These are phyloP conservation scores for Lagopus muta DNA, from an alignment of 2,113 vertebrate genomes.

Conservation along the genomic window DNA sequence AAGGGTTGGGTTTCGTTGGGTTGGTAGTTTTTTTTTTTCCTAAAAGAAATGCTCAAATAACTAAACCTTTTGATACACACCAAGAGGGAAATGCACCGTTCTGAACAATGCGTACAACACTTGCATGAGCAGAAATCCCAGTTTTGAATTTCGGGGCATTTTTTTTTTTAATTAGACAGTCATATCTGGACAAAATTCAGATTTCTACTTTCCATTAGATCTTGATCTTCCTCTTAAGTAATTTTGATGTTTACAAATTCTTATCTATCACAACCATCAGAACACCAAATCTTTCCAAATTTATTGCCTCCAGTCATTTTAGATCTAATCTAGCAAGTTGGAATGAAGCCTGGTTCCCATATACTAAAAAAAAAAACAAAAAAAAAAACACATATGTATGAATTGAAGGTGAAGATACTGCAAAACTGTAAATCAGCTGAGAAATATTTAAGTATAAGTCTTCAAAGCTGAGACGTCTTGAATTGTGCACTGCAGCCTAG, in stretches of 20 bases:
- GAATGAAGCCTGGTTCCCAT: not conserved
- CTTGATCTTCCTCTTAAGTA: not conserved
- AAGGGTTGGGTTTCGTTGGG: not conserved
- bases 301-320: not conserved
- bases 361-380: not conserved
- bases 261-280: not conserved
- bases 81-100: not conserved
- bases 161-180: not conserved
- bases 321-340: not conserved
- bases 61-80: not conserved
- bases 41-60: not conserved
- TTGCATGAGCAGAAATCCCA: not conserved
- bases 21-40: not conserved
- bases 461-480: not conserved
- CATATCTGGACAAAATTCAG: not conserved
- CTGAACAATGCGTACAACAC: rapidly evolving
- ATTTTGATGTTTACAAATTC: not conserved
- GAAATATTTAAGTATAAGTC: not conserved
- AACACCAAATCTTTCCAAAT: not conserved
- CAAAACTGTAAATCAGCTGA: not conserved
- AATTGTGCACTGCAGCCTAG: not conserved
- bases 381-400: not conserved
- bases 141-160: not conserved
- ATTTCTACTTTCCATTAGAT: not conserved
- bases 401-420: not conserved